Base-by-base conservation (phyloP, 1,140 invertebrate genomes). In the Episyrphus balteatus region DNA sequence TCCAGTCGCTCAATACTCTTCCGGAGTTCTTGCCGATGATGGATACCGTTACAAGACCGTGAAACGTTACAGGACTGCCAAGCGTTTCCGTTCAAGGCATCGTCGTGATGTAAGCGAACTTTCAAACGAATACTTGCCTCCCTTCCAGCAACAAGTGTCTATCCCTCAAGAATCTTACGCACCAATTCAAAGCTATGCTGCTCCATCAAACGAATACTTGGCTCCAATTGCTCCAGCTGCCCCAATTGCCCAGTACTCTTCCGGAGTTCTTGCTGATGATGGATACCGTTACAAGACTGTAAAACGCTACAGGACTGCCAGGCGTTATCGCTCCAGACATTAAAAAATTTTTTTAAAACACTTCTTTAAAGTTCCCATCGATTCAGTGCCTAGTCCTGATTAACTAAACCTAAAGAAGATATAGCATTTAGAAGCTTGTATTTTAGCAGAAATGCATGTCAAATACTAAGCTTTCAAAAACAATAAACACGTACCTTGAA, bases 91-190 rank as follows among this genome's bases (percentile, higher is more conserved):
- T 26, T 26, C n/a, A n/a, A n/a, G n/a, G n/a, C 44, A 52, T 13
- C 56, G 56, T 42, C 56, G 56, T 42, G 56, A 58, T 50, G 55
- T 56, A 0, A 55, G 55, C 0, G 21, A 26, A 26, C 21, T 26
- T 26, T 26, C 21, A 26, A 26, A 26, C 21, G 21, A 26, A 26
- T 26, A 26, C 21, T 26, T 26, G 21, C 21, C 21, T 8, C 21
- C 21, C 3, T 26, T 26, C 21, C 21, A 26, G 8, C 21, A n/a
- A n/a, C n/a, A n/a, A n/a, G n/a, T n/a, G n/a, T n/a, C n/a, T n/a
- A n/a, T n/a, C n/a, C n/a, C n/a, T n/a, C n/a, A 26, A 26, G 21
- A 26, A 26, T 3, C 21, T 8, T 26, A 26, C 21, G 21, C 3
- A 26, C 21, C 21, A 26, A 26, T 26, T 8, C 8, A 3, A 26